Evolutionary conservation across 1,140 invertebrate genomes (phyloP).

Genomic region (Doryteuthis pealeii): DNA sequence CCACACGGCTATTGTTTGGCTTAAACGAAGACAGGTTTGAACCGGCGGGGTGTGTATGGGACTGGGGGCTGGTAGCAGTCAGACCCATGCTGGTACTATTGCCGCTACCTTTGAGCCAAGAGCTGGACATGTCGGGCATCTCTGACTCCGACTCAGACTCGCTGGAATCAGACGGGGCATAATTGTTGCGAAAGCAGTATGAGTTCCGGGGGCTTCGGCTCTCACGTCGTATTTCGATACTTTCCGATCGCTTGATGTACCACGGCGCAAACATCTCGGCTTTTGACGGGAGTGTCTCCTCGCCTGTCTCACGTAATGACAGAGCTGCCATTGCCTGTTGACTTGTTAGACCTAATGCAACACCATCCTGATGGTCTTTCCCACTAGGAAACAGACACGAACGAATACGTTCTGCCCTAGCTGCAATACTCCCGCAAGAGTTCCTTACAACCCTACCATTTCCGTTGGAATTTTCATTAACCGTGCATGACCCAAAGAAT

Average conservation of each 20-base stretch:
- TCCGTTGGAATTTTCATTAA: neutral
- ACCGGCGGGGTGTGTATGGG: neutral
- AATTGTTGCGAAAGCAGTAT: conserved; percentile 17
- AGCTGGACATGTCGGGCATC: neutral
- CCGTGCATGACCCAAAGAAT: neutral
- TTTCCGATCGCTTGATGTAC: conserved; percentile 15
- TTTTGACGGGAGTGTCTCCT: neutral
- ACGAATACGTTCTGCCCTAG: neutral
- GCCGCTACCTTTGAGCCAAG: neutral
- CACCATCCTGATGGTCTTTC: neutral
- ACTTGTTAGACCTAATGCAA: neutral
- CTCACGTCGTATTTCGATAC: conserved; percentile 10
- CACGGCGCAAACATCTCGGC: conserved; percentile 6
- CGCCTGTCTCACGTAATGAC: neutral
- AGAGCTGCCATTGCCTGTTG: neutral
- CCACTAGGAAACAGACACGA: neutral
- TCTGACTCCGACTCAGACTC: conserved; percentile 3
- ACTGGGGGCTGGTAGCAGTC: neutral
- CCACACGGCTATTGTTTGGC: neutral
- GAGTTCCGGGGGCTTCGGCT: conserved; percentile 13
- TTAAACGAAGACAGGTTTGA: neutral
- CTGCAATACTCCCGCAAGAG: neutral
- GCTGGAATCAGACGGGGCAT: neutral
- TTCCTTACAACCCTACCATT: neutral
- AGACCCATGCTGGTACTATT: neutral